These are phyloP conservation scores for Kryptolebias ocellatus DNA, from an alignment of 2,797 vertebrate genomes.

Conservation along the genomic window DNA sequence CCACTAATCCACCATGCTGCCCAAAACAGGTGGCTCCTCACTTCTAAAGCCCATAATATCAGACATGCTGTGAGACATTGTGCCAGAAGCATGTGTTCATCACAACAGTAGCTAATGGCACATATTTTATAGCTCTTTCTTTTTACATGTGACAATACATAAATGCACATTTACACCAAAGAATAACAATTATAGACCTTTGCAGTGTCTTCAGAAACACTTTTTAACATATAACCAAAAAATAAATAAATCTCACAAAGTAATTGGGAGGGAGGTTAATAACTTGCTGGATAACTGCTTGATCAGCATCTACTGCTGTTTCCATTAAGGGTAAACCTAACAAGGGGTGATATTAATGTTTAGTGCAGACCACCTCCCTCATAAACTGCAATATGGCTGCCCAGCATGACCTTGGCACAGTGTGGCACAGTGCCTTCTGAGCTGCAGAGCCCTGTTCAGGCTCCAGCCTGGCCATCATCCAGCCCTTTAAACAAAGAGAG, in stretches of 20 bases:
- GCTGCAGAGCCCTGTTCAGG: constrained; percentile 73
- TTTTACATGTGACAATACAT: constrained; percentile 12
- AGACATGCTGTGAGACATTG: constrained; percentile 50
- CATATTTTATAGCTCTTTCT: constrained; percentile 5
- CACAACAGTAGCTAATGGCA: constrained; percentile 23
- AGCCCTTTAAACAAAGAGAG: constrained; percentile 51
- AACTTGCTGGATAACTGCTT: constrained; percentile 46
- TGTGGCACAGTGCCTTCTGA: constrained; percentile 80
- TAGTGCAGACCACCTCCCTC: constrained; percentile 75
- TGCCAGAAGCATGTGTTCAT: constrained; percentile 29
- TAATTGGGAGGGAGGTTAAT: constrained; percentile 12
- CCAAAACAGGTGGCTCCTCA: constrained; percentile 14
- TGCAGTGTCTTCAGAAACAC: not conserved
- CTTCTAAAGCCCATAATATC: constrained; percentile 38
- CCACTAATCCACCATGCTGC: no score
- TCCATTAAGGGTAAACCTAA: constrained; percentile 73
- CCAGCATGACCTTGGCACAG: constrained; percentile 82
- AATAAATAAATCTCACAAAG: constrained; percentile 12
- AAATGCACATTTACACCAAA: not conserved
- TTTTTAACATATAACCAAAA: constrained; percentile 21
- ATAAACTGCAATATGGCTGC: constrained; percentile 85
- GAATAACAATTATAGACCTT: not conserved
- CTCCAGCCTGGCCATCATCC: constrained; percentile 73
- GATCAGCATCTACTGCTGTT: constrained; percentile 45
- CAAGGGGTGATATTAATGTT: constrained; percentile 69